A percentile compares a stretch with the other conserved stretches of the same genome.
Evolutionary conservation across 2,888 invertebrate species (phyloP).

Genomic region (Pollenia labialis): DNA sequence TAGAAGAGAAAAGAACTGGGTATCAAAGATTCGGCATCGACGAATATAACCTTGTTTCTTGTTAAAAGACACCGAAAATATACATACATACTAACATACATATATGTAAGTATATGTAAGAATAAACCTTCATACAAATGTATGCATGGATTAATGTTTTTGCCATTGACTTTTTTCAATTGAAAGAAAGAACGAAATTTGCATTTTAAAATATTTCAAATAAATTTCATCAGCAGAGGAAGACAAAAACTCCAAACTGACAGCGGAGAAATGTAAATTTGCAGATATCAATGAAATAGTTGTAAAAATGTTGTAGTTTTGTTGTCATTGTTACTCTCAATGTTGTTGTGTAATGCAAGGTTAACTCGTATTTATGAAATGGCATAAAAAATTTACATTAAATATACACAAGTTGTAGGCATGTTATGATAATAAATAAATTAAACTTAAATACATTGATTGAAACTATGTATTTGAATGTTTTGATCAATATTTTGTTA

Average conservation of each 20-base stretch:
- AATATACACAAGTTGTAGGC: constrained; percentile 31
- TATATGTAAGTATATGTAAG: background rate
- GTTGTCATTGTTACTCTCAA: constrained; percentile 12
- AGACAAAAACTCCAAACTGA: constrained; percentile 29
- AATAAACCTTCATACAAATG: background rate
- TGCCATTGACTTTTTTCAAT: constrained; percentile 18
- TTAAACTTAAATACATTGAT: constrained; percentile 14
- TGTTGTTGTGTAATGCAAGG: constrained; percentile 56
- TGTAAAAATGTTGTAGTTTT: constrained; percentile 55
- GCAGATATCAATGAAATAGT: constrained; percentile 53
- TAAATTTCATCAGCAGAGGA: constrained; percentile 54
- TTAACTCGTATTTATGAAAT: constrained; percentile 53
- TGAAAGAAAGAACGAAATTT: constrained; percentile 63
- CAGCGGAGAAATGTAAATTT: constrained; percentile 59
- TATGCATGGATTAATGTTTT: background rate
- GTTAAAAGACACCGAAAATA: too few relatives aligned
- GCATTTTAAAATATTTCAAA: constrained; percentile 67
- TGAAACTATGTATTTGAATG: background rate
- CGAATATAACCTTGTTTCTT: too few relatives aligned
- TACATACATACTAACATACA: too few relatives aligned
- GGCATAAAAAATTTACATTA: constrained; percentile 32
- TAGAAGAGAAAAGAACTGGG: too few relatives aligned
- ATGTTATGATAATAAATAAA: constrained; percentile 40
- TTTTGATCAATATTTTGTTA: constrained; percentile 29
- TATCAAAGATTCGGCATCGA: too few relatives aligned